Percentiles rank a stretch among this genome's conserved stretches.
Evolutionary conservation across 2,797 vertebrate species (phyloP).

Genomic region (Knipowitschia caucasica): DNA sequence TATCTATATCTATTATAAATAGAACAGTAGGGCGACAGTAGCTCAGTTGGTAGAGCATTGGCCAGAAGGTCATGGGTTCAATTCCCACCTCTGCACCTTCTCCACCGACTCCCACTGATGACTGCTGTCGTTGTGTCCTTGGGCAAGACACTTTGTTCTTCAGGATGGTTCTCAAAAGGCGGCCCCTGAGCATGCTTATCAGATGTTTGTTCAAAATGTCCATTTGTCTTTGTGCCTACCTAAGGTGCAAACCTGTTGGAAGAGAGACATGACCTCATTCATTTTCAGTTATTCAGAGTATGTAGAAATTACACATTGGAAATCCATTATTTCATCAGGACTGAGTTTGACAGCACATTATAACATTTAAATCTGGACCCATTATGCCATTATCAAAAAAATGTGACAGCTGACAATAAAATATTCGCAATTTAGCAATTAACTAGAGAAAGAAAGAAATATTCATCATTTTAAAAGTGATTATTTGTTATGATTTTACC

Average conservation of each 20-base stretch:
- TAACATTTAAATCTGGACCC: background rate
- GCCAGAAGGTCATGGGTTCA: too few species aligned
- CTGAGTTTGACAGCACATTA: background rate
- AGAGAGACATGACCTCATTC: slow-evolving; percentile 31
- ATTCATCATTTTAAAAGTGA: too few species aligned
- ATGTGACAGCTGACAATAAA: too few species aligned
- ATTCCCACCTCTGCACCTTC: too few species aligned
- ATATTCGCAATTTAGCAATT: too few species aligned
- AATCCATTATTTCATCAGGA: background rate
- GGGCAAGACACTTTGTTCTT: background rate
- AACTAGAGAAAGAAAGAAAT: too few species aligned
- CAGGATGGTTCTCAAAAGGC: slow-evolving; percentile 40
- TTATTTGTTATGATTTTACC: too few species aligned
- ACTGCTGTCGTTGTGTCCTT: too few species aligned
- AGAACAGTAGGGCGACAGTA: too few species aligned
- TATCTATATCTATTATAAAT: too few species aligned
- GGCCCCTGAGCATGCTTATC: slow-evolving; percentile 38
- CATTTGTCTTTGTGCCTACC: slow-evolving; percentile 43
- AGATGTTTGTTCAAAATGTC: slow-evolving; percentile 53
- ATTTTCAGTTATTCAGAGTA: slow-evolving; percentile 7
- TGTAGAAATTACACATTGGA: background rate
- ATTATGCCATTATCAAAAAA: background rate
- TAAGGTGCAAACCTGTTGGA: slow-evolving; percentile 24
- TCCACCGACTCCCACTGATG: background rate
- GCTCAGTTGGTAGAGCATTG: too few species aligned